Evolutionary conservation across 2,113 vertebrate species (phyloP).

Genomic region (Cochlearius cochlearius): DNA sequence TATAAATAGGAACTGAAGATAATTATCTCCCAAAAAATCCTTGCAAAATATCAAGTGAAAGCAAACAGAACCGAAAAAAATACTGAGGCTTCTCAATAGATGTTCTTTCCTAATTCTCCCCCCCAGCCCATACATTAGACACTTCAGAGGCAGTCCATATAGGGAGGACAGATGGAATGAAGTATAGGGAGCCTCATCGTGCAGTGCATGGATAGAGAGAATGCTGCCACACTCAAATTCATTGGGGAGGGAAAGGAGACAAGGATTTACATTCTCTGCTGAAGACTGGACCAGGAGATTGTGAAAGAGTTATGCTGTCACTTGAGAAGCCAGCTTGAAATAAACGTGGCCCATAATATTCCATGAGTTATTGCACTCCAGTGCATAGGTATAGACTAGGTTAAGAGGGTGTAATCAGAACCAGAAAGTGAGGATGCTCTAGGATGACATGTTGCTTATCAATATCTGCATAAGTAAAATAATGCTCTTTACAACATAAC

Average conservation of each 20-base stretch:
- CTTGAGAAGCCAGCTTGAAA: conserved; percentile 50
- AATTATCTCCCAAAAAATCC: neutral
- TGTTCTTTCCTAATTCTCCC: neutral
- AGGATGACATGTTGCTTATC: conserved; percentile 47
- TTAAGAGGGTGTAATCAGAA: conserved; percentile 65
- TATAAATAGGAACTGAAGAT: neutral
- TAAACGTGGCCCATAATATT: neutral
- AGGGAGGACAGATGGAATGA: neutral
- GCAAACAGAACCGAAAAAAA: neutral
- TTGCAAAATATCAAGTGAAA: neutral
- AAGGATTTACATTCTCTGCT: conserved; percentile 44
- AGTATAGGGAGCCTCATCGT: neutral
- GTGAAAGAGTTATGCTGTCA: conserved; percentile 53
- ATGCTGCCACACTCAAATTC: neutral
- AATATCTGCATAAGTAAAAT: conserved; percentile 3
- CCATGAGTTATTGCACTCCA: conserved; percentile 45
- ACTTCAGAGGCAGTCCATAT: neutral
- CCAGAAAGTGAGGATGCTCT: conserved; percentile 44
- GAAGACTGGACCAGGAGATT: conserved; percentile 20
- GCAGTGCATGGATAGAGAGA: neutral
- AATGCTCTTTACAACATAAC: neutral
- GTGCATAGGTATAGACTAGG: conserved; percentile 34
- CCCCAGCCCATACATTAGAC: neutral
- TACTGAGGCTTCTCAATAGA: neutral
- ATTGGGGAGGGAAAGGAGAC: neutral